Evolutionary conservation across 2,888 invertebrate species (phyloP).

Genomic region (Eueremaeus valkanovi): DNA sequence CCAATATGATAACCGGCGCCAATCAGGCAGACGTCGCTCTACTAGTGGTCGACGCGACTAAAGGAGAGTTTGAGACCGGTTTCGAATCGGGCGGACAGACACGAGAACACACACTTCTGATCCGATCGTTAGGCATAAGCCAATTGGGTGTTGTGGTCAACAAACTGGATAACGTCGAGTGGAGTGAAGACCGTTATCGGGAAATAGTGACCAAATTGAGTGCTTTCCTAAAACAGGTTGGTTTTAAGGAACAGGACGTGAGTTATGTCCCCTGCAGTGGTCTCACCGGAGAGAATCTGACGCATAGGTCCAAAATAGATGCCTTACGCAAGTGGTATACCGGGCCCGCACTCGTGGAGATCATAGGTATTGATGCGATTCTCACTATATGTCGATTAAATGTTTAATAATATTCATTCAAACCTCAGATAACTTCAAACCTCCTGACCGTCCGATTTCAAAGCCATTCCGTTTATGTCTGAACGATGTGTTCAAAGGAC

Average conservation of each 20-base stretch:
- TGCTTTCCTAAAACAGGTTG: conserved; percentile 79
- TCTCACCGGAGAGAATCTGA: conserved; percentile 81
- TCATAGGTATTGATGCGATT: conserved; percentile 62
- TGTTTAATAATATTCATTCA: conserved; percentile 50
- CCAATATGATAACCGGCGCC: conserved; percentile 98
- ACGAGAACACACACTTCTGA: conserved; percentile 90
- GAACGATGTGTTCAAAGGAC: conserved; percentile 88
- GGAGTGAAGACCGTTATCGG: conserved; percentile 84
- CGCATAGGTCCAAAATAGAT: conserved; percentile 53
- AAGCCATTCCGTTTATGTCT: conserved; percentile 89
- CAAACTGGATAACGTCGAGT: conserved; percentile 91
- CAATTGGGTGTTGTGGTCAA: conserved; percentile 94
- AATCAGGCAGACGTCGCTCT: conserved; percentile 97
- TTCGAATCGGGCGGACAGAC: conserved; percentile 98
- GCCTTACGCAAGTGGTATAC: conserved; percentile 69
- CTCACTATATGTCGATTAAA: background rate
- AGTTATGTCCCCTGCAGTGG: conserved; percentile 93
- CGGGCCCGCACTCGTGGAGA: conserved; percentile 62
- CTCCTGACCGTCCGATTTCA: conserved; percentile 77
- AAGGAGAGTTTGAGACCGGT: conserved; percentile 98
- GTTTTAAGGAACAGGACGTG: conserved; percentile 80
- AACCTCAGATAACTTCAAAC: conserved; percentile 77
- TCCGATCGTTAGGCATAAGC: conserved; percentile 79
- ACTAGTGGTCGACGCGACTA: conserved; percentile 84
- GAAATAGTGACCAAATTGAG: conserved; percentile 80